Evolutionary conservation across 2,797 vertebrate species (phyloP).

Genomic region (Spinibarbus caldwelli): DNA sequence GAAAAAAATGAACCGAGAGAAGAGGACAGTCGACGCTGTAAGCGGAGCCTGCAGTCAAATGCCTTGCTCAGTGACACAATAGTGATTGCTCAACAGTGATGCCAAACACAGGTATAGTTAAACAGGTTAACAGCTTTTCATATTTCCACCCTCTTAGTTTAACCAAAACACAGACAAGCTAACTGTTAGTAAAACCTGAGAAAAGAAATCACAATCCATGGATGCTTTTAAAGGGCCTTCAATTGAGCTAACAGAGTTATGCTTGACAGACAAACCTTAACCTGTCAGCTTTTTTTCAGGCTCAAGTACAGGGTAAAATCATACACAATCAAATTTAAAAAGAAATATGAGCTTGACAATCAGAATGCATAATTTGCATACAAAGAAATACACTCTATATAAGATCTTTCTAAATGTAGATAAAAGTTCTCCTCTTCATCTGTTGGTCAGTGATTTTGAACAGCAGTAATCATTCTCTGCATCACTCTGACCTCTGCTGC

Average conservation of each 20-base stretch:
- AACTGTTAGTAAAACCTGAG: not conserved
- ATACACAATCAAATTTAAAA: not conserved
- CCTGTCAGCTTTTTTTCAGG: not conserved
- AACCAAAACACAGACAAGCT: not conserved
- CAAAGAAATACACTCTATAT: not conserved
- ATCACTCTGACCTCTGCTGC: conserved; percentile 27
- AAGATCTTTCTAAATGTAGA: not conserved
- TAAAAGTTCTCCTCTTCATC: not conserved
- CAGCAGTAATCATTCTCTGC: not conserved
- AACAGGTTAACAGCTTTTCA: not conserved
- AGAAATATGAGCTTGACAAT: not conserved
- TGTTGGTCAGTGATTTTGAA: not conserved
- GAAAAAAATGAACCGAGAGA: not conserved
- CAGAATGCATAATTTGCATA: not conserved
- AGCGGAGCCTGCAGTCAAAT: not conserved
- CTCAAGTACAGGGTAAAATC: conserved; percentile 5
- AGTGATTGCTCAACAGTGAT: not conserved
- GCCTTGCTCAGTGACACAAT: not conserved
- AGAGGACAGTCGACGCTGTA: not conserved
- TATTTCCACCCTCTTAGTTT: not conserved
- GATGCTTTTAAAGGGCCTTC: not conserved
- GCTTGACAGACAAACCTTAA: not conserved
- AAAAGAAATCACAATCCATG: not conserved
- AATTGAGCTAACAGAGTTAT: not conserved
- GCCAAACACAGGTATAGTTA: not conserved